A percentile compares a stretch with the other conserved stretches of the same genome.
phyloP scores from a whole-genome alignment of 2,888 invertebrate genomes.

The Leptinotarsa juncta region DNA sequence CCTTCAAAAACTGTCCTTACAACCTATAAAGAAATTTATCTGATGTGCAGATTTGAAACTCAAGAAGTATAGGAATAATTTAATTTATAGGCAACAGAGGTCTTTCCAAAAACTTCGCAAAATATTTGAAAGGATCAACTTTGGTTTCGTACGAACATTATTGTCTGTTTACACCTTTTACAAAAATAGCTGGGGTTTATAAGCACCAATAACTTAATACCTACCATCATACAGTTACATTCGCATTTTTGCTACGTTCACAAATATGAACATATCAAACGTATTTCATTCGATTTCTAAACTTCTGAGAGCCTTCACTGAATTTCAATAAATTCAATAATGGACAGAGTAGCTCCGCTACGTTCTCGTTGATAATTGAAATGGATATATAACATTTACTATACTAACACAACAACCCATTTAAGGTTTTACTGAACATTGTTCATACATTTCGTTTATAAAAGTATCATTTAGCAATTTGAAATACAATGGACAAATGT shows the following conservation, averaged over 20 bases:
- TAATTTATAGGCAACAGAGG: too few species aligned
- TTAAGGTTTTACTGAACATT: slow-evolving; percentile 48
- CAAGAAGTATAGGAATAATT: too few species aligned
- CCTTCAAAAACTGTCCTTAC: too few species aligned
- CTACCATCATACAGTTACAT: slow-evolving; percentile 46
- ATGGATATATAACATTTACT: slow-evolving; percentile 62
- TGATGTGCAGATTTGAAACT: too few species aligned
- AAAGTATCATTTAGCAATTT: slow-evolving; percentile 52
- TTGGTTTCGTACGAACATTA: background rate
- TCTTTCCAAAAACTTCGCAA: too few species aligned
- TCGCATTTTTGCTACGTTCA: slow-evolving; percentile 20
- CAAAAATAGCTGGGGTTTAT: slow-evolving; percentile 37
- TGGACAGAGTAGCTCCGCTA: slow-evolving; percentile 50
- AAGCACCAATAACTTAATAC: slow-evolving; percentile 40
- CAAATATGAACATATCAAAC: slow-evolving; percentile 4
- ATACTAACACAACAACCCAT: slow-evolving; percentile 58
- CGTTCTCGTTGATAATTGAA: slow-evolving; percentile 57
- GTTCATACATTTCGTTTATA: slow-evolving; percentile 48
- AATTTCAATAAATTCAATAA: slow-evolving; percentile 42
- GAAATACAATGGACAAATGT: slow-evolving; percentile 55
- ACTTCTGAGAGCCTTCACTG: background rate
- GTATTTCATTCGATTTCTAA: background rate
- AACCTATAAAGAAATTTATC: too few species aligned
- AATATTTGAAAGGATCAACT: slow-evolving; percentile 9
- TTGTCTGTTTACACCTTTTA: slow-evolving; percentile 22